phyloP scores from a whole-genome alignment of 2,888 invertebrate species.

The Plutella xylostella region DNA sequence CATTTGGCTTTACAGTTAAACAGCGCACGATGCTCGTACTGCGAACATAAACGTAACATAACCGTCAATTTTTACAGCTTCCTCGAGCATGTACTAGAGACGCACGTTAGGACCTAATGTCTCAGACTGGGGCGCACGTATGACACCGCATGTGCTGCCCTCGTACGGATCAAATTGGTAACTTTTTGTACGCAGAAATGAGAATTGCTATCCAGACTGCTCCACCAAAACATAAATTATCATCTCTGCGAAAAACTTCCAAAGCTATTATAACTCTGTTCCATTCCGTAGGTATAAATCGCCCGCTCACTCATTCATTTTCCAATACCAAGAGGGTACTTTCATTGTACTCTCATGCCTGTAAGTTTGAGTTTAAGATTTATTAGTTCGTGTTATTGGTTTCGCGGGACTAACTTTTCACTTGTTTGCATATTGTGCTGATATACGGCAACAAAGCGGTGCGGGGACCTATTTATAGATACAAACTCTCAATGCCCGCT shows the following conservation, averaged over 20 bases:
- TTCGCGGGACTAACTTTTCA: constrained; percentile 4
- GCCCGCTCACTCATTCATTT: constrained; percentile 22
- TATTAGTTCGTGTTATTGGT: constrained; percentile 9
- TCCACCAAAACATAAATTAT: constrained; percentile 39
- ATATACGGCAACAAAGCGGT: not conserved
- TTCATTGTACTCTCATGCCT: constrained; percentile 13
- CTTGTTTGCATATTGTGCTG: constrained; percentile 7
- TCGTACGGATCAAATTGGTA: too few relatives aligned
- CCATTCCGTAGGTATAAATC: constrained; percentile 32
- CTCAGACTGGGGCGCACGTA: too few relatives aligned
- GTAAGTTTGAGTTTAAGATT: constrained; percentile 7
- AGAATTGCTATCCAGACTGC: constrained; percentile 8
- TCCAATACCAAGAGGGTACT: constrained; percentile 14
- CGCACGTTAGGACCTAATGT: too few relatives aligned
- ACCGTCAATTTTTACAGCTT: too few relatives aligned
- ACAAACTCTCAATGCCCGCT: not conserved
- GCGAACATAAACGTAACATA: too few relatives aligned
- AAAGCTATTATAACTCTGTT: constrained; percentile 38
- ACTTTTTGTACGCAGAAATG: too few relatives aligned
- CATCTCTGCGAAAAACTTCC: constrained; percentile 32
- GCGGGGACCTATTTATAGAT: not conserved
- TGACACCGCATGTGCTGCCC: too few relatives aligned
- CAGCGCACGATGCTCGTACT: too few relatives aligned
- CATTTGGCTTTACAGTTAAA: too few relatives aligned
- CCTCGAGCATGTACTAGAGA: too few relatives aligned